Conservation (phyloP, 2,113 vertebrate genomes). For the Heterotis niloticus region DNA sequence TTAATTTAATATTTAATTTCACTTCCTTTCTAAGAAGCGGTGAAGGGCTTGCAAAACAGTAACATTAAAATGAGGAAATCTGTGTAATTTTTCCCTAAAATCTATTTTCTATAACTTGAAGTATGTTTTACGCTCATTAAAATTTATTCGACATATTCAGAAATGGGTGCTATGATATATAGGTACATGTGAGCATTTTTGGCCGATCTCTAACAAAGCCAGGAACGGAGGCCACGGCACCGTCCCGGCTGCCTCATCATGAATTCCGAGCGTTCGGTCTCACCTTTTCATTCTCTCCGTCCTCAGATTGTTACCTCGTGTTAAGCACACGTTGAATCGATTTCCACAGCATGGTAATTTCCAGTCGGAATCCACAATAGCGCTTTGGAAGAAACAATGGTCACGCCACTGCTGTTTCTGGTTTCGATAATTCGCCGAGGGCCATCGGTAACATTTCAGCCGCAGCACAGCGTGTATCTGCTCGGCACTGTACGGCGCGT, state of each 20-base stretch:
- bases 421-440: not conserved
- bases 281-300: conserved; percentile 6
- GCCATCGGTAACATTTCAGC: not conserved
- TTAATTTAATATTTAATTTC: not conserved
- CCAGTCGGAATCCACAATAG: not conserved
- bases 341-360: conserved; percentile 8
- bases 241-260: not conserved
- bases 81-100: too few species aligned
- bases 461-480: not conserved
- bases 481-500: not conserved
- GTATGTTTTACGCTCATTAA: not conserved
- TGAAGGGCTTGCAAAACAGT: not conserved
- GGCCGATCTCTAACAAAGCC: too few species aligned
- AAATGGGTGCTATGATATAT: too few species aligned
- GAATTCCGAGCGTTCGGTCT: not conserved
- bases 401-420: not conserved
- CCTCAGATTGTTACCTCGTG: not conserved
- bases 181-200: too few species aligned
- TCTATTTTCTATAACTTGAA: not conserved
- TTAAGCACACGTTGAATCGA: not conserved
- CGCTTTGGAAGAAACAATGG: conserved; percentile 4
- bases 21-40: not conserved
- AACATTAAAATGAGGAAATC: too few species aligned
- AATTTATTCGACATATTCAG: too few species aligned
- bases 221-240: not conserved